Evolutionary conservation across 2,797 vertebrate genomes (phyloP), one percentile per base, ranked within the genome.

Genomic region (Crenichthys baileyi): DNA sequence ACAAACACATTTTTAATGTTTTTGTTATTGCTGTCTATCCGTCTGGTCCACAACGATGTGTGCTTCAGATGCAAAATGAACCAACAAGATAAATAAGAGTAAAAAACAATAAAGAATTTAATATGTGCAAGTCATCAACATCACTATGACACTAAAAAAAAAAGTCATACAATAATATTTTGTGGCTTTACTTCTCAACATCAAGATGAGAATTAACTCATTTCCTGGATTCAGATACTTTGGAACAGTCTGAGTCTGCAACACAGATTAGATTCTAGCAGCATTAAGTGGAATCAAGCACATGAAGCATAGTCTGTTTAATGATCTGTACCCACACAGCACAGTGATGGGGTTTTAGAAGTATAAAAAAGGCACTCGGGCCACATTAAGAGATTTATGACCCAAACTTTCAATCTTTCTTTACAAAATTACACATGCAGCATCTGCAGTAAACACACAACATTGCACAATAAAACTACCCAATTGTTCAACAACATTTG

Each of bases 391-490:
- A 75, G 22, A 87, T 87, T 85, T 3, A 80, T 81, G 78, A 92
- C 90, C 68, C 81, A 89, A 83, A 79, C 76, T 78, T 31, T 77
- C 80, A 87, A 91, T 88, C 84, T 22, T 65, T 90, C 76, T 84
- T 48, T 92, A 93, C 83, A 95, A 93, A 94, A 93, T 86, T 91
- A 93, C 87, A 88, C 85, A 94, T 81, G 90, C 85, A 85, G 86
- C 68, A 88, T 91, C 81, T 93, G 91, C 89, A 93, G 89, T 87
- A 89, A 90, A 86, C 82, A 90, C 87, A 87, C 86, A 84, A 89
- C 93, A 95, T 94, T 93, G 94, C 95, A 95, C 92, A 89, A 90
- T 87, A 90, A 89, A 92, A 92, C 79, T 79, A 85, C 78, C 48
- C 84, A 90, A 84, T 75, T 82, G 85, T 89, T 89, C 75, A 81